These are phyloP conservation scores for Crotalus tigris DNA, from an alignment of 2,113 vertebrate species.

Conservation along the genomic window DNA sequence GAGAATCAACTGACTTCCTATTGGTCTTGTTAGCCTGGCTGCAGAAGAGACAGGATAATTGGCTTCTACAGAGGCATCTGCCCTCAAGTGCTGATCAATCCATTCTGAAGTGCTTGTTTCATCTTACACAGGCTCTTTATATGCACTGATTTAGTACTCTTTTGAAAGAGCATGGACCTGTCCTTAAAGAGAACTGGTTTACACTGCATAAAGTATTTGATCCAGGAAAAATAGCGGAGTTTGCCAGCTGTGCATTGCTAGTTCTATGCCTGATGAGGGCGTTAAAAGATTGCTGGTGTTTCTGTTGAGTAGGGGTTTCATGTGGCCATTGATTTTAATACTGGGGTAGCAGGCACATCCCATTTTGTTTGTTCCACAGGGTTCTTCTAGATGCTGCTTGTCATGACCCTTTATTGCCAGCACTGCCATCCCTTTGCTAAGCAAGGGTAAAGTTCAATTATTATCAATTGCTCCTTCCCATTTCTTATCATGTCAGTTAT, in stretches of 20 bases:
- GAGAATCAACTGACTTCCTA: neutral
- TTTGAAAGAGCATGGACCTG: neutral
- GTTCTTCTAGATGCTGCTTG: neutral
- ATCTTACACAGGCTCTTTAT: neutral
- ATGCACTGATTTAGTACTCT: neutral
- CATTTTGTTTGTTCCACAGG: neutral
- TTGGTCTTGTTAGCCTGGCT: neutral
- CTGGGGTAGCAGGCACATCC: neutral
- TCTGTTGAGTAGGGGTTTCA: neutral
- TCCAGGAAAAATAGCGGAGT: neutral
- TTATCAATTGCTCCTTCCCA: neutral
- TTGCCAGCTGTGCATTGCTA: neutral
- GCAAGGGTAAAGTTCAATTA: neutral
- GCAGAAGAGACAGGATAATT: neutral
- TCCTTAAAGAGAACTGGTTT: neutral
- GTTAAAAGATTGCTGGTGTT: neutral
- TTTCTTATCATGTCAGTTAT: neutral
- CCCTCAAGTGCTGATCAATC: neutral
- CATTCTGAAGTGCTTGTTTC: neutral
- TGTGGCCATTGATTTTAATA: neutral
- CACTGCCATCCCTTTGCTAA: neutral
- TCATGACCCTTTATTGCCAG: neutral
- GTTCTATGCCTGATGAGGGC: neutral
- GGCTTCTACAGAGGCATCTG: neutral
- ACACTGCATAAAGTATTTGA: neutral